Evolutionary conservation across 1,140 invertebrate genomes (phyloP), one percentile per base, ranked within the genome.

Genomic region (Gryllus bimaculatus): DNA sequence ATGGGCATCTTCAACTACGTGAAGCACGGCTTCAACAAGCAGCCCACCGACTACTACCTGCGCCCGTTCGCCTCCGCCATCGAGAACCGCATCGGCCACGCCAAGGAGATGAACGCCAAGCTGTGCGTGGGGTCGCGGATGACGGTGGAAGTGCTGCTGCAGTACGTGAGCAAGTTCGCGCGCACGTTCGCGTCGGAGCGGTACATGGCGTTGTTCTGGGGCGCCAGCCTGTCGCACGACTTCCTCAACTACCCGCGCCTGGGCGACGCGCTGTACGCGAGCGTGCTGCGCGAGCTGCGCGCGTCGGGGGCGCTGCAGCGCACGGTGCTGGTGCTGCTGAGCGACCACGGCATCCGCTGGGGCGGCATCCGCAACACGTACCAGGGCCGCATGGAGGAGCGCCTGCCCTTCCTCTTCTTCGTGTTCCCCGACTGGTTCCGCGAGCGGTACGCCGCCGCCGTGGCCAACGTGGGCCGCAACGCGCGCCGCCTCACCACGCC

Each of bases 271-370:
- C 74, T 83, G 0, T 86, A 89, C 21, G 80, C 81, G 39, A 77
- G 83, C 0, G 83, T 86, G 47, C 48, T 89, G n/a, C 75, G 81
- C 8, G 81, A 84, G 73, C 77, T 87, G 0, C 49, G 73, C 4
- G 75, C 79, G 0, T 49, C 85, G 8, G 81, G 82, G 8, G 77
- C 86, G 5, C 80, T 90, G 8, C 85, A 88, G 48, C 85, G 85
- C 18, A 91, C 91, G 0, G 84, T 90, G 0, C 77, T 94, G 0
- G 84, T 93, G 15, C 86, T 93, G 20, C 91, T 91, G 86, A 92
- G 91, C 82, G 93, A 94, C 82, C 92, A 94, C 82, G 93, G 93
- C 0, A 89, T 92, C 81, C 84, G 91, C 49, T 93, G 91, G 86
- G 92, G 92, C 15, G 82, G 83, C 0, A 91, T 93, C 80, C 84